Evolutionary conservation across 2,113 vertebrate species (phyloP).

Genomic region (Ploceus nigricollis): DNA sequence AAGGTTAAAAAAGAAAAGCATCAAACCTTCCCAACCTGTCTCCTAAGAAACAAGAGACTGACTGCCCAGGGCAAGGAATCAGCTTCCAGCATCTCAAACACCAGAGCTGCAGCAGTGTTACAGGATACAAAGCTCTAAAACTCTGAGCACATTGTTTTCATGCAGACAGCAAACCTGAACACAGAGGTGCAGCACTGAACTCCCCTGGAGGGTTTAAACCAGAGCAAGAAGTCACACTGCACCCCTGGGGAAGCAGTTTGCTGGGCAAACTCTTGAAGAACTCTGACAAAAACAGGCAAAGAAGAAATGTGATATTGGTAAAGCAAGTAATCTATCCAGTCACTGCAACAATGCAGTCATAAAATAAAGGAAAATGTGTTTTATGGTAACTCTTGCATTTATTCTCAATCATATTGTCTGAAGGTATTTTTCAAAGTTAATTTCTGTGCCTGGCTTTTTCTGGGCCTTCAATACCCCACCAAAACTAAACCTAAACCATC

Average conservation of each 20-base stretch:
- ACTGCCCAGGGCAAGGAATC: neutral
- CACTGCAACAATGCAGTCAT: neutral
- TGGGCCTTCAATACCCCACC: neutral
- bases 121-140: neutral
- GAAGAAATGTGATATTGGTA: neutral
- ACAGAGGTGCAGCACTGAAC: neutral
- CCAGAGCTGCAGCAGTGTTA: neutral
- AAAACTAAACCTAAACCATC: neutral
- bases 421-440: neutral
- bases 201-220: neutral
- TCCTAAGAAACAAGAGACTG: neutral
- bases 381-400: neutral
- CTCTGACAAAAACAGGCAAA: neutral
- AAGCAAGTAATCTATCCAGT: neutral
- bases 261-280: neutral
- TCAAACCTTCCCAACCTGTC: neutral
- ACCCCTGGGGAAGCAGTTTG: neutral
- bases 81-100: neutral
- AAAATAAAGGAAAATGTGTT: neutral
- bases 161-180: neutral
- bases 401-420: neutral
- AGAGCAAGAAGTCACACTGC: neutral
- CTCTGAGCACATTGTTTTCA: neutral
- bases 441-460: neutral
- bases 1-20: neutral